Base-by-base conservation (phyloP, 1,140 invertebrate genomes). In the Pristionchus pacificus region DNA sequence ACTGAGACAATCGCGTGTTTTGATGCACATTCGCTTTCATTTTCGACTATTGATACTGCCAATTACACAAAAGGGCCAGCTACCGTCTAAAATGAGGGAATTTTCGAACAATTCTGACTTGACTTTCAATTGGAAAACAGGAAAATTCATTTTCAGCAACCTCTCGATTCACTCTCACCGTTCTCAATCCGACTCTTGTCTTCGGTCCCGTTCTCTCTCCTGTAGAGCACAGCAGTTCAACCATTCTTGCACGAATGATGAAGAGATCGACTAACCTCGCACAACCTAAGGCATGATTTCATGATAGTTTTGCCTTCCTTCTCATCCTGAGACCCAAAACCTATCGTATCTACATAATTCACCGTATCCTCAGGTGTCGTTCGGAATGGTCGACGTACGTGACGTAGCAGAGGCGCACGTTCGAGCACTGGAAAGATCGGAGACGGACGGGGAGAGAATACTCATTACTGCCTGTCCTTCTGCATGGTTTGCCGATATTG, bases 331-430 rank as follows among this genome's bases (percentile, higher is more conserved):
- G n/a, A n/a, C n/a, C n/a, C n/a, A n/a, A n/a, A n/a, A n/a, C n/a
- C n/a, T n/a, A n/a, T n/a, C n/a, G n/a, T n/a, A n/a, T n/a, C n/a
- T n/a, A n/a, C n/a, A n/a, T n/a, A n/a, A n/a, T n/a, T n/a, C n/a
- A n/a, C n/a, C n/a, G n/a, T n/a, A n/a, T n/a, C n/a, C n/a, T n/a
- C 3, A 60, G 60, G 25, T 28, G 6, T 29, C 24, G 24, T 77
- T 88, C 31, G 76, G 84, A 1, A 71, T 87, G 24, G 85, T 87
- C 68, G 88, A 88, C 78, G 88, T 88, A 2, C 80, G 88, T 38
- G 88, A 88, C 79, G 88, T 88, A 10, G 88, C 88, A 6, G 55
- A 76, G 32, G 88, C 87, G 14, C 88, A 89, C 75, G 79, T 88
- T 62, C 84, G 85, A 77, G 87, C 88, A 15, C 85, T 89, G 82